These are phyloP conservation scores for Drosophila incognita DNA, from an alignment of 2,888 invertebrate genomes.

Conservation along the genomic window DNA sequence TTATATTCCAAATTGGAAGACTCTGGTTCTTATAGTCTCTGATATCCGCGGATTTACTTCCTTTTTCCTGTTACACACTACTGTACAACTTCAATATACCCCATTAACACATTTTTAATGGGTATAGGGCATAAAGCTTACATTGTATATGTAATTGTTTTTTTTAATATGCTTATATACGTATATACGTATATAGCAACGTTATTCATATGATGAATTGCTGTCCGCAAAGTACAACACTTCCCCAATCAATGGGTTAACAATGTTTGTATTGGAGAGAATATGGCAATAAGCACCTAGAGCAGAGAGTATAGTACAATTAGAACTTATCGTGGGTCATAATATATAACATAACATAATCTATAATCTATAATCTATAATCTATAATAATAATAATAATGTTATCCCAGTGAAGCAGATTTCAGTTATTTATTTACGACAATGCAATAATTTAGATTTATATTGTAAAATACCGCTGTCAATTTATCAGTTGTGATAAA, in stretches of 20 bases:
- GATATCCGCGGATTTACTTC: neutral
- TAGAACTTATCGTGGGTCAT: neutral
- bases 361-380: neutral
- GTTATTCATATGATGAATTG: slow-evolving; percentile 29
- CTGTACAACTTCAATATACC: neutral
- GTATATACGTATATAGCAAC: neutral
- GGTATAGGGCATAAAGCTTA: neutral
- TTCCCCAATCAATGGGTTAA: slow-evolving; percentile 25
- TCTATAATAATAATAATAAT: neutral
- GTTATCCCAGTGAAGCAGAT: neutral
- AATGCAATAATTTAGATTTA: neutral
- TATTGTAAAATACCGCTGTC: neutral
- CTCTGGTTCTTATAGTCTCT: neutral
- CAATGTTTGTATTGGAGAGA: neutral
- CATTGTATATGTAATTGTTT: neutral
- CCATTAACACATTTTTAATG: neutral
- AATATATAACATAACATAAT: no score
- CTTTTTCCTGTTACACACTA: neutral
- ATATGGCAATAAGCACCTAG: neutral
- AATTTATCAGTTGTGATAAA: neutral
- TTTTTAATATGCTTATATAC: neutral
- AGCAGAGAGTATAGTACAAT: neutral
- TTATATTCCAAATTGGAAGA: neutral
- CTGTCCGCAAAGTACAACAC: slow-evolving; percentile 5
- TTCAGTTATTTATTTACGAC: neutral